A percentile compares a stretch with the other conserved stretches of the same genome.
phyloP scores from a whole-genome alignment of 2,888 invertebrate species.

The Zygaena filipendulae region DNA sequence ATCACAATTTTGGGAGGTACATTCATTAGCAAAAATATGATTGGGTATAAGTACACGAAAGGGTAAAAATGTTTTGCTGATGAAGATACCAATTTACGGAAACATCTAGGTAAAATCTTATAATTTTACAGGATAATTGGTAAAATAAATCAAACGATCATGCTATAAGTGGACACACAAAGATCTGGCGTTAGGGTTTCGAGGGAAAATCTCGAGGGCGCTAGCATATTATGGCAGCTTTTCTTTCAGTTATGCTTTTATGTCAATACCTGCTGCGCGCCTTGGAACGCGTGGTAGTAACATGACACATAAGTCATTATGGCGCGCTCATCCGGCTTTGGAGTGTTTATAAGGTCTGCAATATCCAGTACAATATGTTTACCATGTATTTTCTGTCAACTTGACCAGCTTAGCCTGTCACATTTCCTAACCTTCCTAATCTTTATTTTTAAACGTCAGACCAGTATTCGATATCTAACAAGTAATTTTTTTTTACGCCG shows the following conservation, averaged over 20 bases:
- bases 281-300: slow-evolving; percentile 99
- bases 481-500: too few species aligned
- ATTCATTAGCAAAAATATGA: too few species aligned
- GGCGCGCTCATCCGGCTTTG: slow-evolving; percentile 99
- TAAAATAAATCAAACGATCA: too few species aligned
- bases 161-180: slow-evolving; percentile 65
- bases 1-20: too few species aligned
- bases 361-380: slow-evolving; percentile 40
- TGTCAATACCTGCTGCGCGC: slow-evolving; percentile 91
- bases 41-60: too few species aligned
- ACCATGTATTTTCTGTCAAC: slow-evolving; percentile 4
- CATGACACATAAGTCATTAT: slow-evolving; percentile 99
- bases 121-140: too few species aligned
- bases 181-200: slow-evolving; percentile 54
- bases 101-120: too few species aligned
- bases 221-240: slow-evolving; percentile 44
- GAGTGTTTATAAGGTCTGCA: slow-evolving; percentile 99
- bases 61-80: too few species aligned
- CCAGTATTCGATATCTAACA: too few species aligned
- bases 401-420: slow-evolving; percentile 1
- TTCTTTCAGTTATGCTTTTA: slow-evolving; percentile 27
- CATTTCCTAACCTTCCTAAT: too few species aligned
- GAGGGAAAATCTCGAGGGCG: slow-evolving; percentile 30
- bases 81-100: too few species aligned
- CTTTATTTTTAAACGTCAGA: too few species aligned